Evolutionary conservation across 53 echinoderm and acorn worm species (phyloP).

Genomic region (Pentamera pediparva): DNA sequence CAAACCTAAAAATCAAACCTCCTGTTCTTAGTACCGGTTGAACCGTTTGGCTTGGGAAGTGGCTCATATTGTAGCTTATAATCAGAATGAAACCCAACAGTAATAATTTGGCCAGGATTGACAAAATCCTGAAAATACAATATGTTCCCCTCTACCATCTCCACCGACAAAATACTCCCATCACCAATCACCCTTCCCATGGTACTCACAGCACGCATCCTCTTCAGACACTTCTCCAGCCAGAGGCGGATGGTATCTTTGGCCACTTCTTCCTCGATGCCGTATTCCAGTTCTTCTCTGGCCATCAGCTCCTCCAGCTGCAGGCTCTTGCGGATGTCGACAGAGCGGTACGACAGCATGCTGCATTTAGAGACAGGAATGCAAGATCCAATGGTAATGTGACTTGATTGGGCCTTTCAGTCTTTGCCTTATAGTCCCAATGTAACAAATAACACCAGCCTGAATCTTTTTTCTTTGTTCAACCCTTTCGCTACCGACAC

Average conservation of each 20-base stretch:
- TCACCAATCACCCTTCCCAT: not conserved
- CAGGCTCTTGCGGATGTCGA: slow-evolving; percentile 92
- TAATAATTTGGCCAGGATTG: not conserved
- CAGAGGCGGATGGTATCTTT: slow-evolving; percentile 93
- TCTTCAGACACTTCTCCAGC: slow-evolving; percentile 93
- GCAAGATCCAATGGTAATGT: not conserved
- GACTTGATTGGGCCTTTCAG: no score
- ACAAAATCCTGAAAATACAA: not conserved
- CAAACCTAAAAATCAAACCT: no score
- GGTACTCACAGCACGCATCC: slow-evolving; percentile 84
- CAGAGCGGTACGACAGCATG: slow-evolving; percentile 96
- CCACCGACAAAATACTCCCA: no score
- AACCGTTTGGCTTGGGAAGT: no score
- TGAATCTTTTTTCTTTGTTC: no score
- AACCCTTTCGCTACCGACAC: no score
- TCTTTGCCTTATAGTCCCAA: no score
- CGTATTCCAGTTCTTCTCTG: slow-evolving; percentile 93
- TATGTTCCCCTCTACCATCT: not conserved
- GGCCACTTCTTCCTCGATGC: slow-evolving; percentile 99
- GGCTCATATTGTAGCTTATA: no score
- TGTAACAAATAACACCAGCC: no score
- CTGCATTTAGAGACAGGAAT: slow-evolving; percentile 18
- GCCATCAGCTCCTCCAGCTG: slow-evolving; percentile 94
- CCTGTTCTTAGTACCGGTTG: not conserved
- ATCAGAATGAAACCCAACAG: no score